phyloP scores from a whole-genome alignment of 2,888 invertebrate genomes.

The Heterodera filipjevi region DNA sequence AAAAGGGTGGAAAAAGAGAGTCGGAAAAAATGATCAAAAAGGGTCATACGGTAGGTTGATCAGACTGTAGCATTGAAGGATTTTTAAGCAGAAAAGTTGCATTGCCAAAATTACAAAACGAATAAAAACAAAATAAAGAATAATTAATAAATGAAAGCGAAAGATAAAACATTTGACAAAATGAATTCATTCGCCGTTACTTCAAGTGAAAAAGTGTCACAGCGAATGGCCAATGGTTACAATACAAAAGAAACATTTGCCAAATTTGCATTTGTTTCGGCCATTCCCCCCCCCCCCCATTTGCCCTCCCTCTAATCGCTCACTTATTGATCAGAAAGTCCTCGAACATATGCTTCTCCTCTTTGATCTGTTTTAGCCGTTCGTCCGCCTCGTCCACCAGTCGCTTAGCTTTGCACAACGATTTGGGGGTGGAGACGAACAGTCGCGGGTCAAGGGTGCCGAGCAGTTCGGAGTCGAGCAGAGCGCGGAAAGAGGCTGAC shows the following conservation, averaged over 20 bases:
- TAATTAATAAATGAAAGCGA: no score
- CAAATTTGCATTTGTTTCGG: slow-evolving; percentile 18
- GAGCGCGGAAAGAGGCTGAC: slow-evolving; percentile 4
- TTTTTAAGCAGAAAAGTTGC: no score
- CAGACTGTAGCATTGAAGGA: no score
- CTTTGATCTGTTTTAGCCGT: slow-evolving; percentile 16
- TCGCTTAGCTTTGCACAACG: slow-evolving; percentile 20
- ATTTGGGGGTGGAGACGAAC: slow-evolving; percentile 18
- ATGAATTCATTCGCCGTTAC: not conserved
- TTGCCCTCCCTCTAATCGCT: not conserved
- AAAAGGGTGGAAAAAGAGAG: not conserved
- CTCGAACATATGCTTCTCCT: slow-evolving; percentile 30
- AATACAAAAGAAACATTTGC: not conserved
- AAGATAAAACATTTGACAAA: no score
- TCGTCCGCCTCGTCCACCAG: slow-evolving; percentile 22
- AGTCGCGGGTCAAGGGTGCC: slow-evolving; percentile 19
- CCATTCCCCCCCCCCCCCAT: not conserved
- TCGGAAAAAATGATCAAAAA: no score
- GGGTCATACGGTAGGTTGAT: no score
- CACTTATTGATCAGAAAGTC: slow-evolving; percentile 29
- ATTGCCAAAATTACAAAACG: no score
- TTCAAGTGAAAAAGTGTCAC: no score
- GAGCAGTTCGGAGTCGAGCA: not conserved
- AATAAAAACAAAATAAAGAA: no score
- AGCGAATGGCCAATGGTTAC: not conserved